Conservation (phyloP, 2,797 vertebrate genomes). For the Valencia hispanica region DNA sequence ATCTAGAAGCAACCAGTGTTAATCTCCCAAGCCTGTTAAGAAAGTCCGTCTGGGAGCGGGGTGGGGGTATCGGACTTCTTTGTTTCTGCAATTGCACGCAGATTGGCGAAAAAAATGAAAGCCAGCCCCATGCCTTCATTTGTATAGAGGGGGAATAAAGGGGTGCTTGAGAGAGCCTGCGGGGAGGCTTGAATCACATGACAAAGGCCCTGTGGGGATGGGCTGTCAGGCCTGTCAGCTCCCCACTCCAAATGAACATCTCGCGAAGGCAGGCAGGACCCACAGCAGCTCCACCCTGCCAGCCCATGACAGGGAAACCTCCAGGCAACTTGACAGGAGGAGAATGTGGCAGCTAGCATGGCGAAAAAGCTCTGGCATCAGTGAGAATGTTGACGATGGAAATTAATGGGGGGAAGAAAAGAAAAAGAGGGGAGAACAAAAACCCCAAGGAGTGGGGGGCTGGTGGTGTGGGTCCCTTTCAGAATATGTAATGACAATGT, state of each 20-base stretch:
- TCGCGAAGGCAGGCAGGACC: conserved; percentile 88
- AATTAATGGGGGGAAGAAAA: conserved; percentile 80
- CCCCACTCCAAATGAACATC: conserved; percentile 97
- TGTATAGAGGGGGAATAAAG: conserved; percentile 81
- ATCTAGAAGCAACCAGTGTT: conserved; percentile 84
- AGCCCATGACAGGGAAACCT: conserved; percentile 94
- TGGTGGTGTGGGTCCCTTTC: conserved; percentile 79
- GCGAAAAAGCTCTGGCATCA: conserved; percentile 85
- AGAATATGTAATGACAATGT: conserved; percentile 84
- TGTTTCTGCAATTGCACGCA: conserved; percentile 82
- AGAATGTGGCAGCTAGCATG: conserved; percentile 93
- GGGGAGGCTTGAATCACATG: conserved; percentile 85
- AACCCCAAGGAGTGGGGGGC: conserved; percentile 59
- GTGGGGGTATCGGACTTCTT: conserved; percentile 78
- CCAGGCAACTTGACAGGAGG: conserved; percentile 96
- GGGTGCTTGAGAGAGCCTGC: conserved; percentile 83
- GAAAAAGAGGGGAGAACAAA: conserved; percentile 66
- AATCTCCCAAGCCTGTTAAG: conserved; percentile 85
- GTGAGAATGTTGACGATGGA: conserved; percentile 91
- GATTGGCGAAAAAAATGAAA: conserved; percentile 79
- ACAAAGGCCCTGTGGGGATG: conserved; percentile 92
- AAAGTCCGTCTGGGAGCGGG: conserved; percentile 75
- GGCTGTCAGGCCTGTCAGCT: conserved; percentile 97
- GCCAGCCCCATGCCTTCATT: conserved; percentile 82
- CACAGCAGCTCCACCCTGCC: conserved; percentile 87